Evolutionary conservation across 1,140 invertebrate species (phyloP), one percentile per base, ranked within the genome.

Genomic region (Drosophila trapezifrons): DNA sequence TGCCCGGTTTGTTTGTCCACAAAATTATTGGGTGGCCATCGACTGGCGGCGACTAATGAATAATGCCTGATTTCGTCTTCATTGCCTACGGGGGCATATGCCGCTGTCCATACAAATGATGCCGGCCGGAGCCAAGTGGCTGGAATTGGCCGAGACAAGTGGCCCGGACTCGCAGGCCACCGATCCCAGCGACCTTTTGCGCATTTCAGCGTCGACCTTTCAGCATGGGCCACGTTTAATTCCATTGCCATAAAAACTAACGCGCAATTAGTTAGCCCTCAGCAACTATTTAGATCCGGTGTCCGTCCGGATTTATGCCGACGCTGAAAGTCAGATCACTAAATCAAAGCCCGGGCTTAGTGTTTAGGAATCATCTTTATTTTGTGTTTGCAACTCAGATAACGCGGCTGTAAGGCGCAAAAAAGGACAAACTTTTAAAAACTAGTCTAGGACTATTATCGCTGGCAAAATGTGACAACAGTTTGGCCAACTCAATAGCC

Each of bases 41-140:
- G 67, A 80, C 70, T 47, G 59, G 56, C 57, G 35, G 69, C 72
- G 60, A 71, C 82, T 85, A 85, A 85, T 85, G 82, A 85, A 85
- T 85, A 85, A 85, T 86, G 82, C 82, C 82, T 86, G 82, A 85
- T 86, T 86, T 78, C 25, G 51, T 35, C 69, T 56, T 74, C 67
- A 78, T 73, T 84, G 77, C 71, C 73, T 22, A 8, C 47, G 77
- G 72, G 66, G 63, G 25, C 49, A 76, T 55, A 40, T 54, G 49
- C 49, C 27, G 32, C 43, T 46, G 62, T 74, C 64, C 82, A 85
- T 85, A 85, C 58, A 74, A 85, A 85, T 85, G 78, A 85, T 57
- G 22, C 9, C 15, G 13, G 18, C 29, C 29, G 29, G 20, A 32
- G 51, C 40, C 40, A 43, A 63, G 37, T 63, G 59, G 56, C 47